Evolutionary conservation across 2,797 vertebrate species (phyloP).

Genomic region (Tragelaphus eurycerus): DNA sequence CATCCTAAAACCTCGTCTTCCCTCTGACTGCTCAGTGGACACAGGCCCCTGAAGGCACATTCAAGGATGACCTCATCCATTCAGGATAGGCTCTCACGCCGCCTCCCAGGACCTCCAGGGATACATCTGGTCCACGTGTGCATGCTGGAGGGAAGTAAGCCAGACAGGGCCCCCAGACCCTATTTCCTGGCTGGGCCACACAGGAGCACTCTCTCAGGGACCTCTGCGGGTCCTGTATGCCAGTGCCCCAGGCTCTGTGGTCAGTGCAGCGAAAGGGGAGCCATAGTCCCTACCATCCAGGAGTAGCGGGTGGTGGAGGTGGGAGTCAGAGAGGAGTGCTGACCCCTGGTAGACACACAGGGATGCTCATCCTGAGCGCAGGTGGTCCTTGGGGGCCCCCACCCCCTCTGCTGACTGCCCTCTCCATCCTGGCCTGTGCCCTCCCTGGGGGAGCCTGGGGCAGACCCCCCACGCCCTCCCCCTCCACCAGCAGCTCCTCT

Average conservation of each 20-base stretch:
- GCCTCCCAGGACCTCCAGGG: neutral
- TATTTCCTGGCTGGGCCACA: neutral
- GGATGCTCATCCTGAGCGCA: neutral
- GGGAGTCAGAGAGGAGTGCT: neutral
- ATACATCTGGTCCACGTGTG: neutral
- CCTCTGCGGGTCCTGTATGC: neutral
- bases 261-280: neutral
- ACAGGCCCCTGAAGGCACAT: neutral
- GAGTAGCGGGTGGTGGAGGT: rapidly evolving
- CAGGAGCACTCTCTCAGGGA: neutral
- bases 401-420: neutral
- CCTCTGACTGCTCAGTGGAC: neutral
- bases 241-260: neutral
- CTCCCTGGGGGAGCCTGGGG: neutral
- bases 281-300: too few relatives aligned
- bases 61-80: neutral
- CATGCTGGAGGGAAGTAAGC: neutral
- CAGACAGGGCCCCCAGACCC: neutral
- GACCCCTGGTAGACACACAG: neutral
- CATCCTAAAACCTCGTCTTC: neutral
- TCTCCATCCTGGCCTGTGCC: neutral
- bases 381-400: neutral
- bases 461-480: neutral
- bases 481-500: neutral
- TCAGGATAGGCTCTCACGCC: neutral